Conservation (phyloP, 2,797 vertebrate genomes). For the Poecilia velifera region DNA sequence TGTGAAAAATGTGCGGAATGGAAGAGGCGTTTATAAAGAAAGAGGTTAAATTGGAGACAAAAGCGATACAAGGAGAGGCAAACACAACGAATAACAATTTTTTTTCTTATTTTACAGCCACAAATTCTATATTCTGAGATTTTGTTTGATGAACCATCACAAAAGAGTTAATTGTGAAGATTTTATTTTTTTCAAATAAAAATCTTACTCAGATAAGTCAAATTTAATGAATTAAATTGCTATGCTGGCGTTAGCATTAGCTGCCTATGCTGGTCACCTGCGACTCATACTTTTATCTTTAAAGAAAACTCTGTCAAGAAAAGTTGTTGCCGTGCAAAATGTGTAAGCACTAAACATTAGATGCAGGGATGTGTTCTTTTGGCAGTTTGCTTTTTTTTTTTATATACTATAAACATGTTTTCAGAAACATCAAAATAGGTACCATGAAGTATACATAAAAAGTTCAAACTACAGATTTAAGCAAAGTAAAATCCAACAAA, state of each 20-base stretch:
- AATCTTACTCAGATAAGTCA: too few relatives aligned
- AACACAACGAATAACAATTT: background rate
- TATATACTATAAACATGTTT: background rate
- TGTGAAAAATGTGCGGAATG: slow-evolving; percentile 10
- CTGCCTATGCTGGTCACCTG: too few relatives aligned
- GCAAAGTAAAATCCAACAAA: too few relatives aligned
- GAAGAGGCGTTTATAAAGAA: background rate
- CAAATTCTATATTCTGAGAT: background rate
- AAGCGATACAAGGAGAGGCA: background rate
- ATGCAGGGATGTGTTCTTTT: background rate
- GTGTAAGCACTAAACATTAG: too few relatives aligned
- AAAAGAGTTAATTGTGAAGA: background rate
- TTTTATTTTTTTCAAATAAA: too few relatives aligned
- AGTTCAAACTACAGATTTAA: background rate
- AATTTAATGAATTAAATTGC: too few relatives aligned
- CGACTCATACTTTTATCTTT: too few relatives aligned
- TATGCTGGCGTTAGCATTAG: too few relatives aligned
- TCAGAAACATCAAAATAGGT: background rate
- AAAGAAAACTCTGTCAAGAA: too few relatives aligned
- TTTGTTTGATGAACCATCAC: background rate
- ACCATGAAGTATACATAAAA: background rate
- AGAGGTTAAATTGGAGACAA: slow-evolving; percentile 2
- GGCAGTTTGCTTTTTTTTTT: too few relatives aligned
- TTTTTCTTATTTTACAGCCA: background rate
- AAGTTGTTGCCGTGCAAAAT: too few relatives aligned